Base-by-base conservation (phyloP, 2,888 invertebrate genomes). In the Dichetophora obliterata region DNA sequence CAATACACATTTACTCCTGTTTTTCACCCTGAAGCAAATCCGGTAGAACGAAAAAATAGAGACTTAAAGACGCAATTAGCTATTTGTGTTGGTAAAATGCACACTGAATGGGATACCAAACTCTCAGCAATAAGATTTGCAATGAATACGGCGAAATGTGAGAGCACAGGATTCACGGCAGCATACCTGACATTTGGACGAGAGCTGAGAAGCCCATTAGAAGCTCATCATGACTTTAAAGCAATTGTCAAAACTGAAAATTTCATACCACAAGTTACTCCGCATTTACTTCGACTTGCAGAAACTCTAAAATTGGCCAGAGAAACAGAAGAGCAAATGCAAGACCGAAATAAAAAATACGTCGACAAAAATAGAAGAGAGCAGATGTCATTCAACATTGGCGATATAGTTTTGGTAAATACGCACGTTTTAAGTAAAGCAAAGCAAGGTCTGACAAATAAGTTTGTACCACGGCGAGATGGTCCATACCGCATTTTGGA, bases 101-200 rank as follows among this genome's bases (percentile, higher is more conserved):
- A 11, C 19, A 59, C 14, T n/a, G 19, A n/a, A 59, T 59, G 59
- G 59, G 24, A 59, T 24, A 5, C 3, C 3, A 6, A 59, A 59
- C 9, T 89, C 3, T 81, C 87, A 0, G 66, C 81, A 1, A 83
- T 88, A 0, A 76, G 88, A 0, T 89, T 87, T 65, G 86, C 87
- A 0, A 85, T 88, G 83, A 89, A 89, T 70, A 83, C 85, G 0
- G 81, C 83, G 1, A 69, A 52, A 2, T 82, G 83, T 61, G 72
- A 80, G 27, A 78, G 82, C 19, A 87, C 86, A 5, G 83, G 84
- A 1, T 80, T 72, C 54, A 80, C 86, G 0, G 82, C 87, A 1
- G 86, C 87, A 0, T 87, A 82, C 59, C 75, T 88, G 0, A 87
- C 84, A 61, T 85, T 85, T 68, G 88, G 83, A n/a, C n/a, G n/a